Evolutionary conservation across 2,888 invertebrate species (phyloP).

Genomic region (Acanthococcus lagerstroemiae): DNA sequence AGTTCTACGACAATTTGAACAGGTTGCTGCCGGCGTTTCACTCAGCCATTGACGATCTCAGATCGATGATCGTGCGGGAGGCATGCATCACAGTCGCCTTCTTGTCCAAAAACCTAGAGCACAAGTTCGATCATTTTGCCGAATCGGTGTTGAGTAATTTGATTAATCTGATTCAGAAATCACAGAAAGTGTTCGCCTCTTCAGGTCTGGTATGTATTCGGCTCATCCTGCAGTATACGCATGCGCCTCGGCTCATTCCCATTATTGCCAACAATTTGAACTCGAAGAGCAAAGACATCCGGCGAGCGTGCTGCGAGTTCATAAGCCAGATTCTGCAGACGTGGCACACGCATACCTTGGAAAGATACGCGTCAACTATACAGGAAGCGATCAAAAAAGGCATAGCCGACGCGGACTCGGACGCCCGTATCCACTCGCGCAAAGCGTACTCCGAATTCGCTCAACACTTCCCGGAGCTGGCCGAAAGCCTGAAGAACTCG

Average conservation of each 20-base stretch:
- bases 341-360: slow-evolving; percentile 77
- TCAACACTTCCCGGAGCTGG: slow-evolving; percentile 81
- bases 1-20: slow-evolving; percentile 65
- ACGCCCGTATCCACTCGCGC: slow-evolving; percentile 70
- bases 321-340: slow-evolving; percentile 69
- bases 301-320: slow-evolving; percentile 68
- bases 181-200: slow-evolving; percentile 89
- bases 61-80: slow-evolving; percentile 91
- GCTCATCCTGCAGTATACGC: slow-evolving; percentile 77
- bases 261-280: slow-evolving; percentile 64
- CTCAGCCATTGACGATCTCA: slow-evolving; percentile 70
- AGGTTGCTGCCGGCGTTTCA: slow-evolving; percentile 71
- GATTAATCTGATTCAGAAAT: slow-evolving; percentile 85
- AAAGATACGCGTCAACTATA: slow-evolving; percentile 64
- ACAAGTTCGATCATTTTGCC: slow-evolving; percentile 73
- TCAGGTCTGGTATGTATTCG: slow-evolving; percentile 76
- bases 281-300: slow-evolving; percentile 86
- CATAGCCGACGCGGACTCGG: slow-evolving; percentile 85
- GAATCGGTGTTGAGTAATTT: slow-evolving; percentile 71
- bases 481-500: slow-evolving; percentile 69
- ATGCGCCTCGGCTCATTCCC: slow-evolving; percentile 67
- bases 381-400: slow-evolving; percentile 78
- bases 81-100: slow-evolving; percentile 91
- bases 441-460: slow-evolving; percentile 80
- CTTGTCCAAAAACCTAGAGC: slow-evolving; percentile 64